These are phyloP conservation scores for Rutilus rutilus DNA, from an alignment of 2,113 vertebrate genomes.

Conservation along the genomic window DNA sequence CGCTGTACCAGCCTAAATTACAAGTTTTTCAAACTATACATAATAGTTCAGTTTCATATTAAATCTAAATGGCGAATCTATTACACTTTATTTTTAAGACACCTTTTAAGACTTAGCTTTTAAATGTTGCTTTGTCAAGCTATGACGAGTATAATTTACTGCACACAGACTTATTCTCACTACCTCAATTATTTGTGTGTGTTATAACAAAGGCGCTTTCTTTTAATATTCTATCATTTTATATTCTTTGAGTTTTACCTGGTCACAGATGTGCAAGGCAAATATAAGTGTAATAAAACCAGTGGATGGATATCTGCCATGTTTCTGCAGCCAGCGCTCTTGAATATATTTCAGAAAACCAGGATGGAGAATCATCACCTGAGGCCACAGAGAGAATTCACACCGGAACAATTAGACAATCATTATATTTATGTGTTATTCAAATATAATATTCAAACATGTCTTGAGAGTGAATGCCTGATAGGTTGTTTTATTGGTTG, in stretches of 20 bases:
- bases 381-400: background rate
- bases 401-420: background rate
- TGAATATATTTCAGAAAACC: slow-evolving; percentile 40
- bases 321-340: slow-evolving; percentile 38
- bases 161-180: too few relatives aligned
- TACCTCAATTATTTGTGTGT: too few relatives aligned
- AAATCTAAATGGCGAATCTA: too few relatives aligned
- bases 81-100: too few relatives aligned
- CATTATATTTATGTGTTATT: background rate
- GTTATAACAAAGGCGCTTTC: background rate
- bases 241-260: slow-evolving; percentile 13
- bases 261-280: slow-evolving; percentile 48
- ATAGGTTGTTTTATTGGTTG: background rate
- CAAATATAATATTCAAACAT: background rate
- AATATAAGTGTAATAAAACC: slow-evolving; percentile 39
- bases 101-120: background rate
- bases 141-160: too few relatives aligned
- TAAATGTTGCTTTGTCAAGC: background rate
- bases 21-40: background rate
- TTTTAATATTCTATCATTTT: background rate
- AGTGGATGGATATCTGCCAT: slow-evolving; percentile 43
- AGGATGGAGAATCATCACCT: slow-evolving; percentile 51
- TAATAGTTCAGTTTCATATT: too few relatives aligned
- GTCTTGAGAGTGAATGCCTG: background rate
- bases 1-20: background rate